These are phyloP conservation scores for Bucco capensis DNA, from an alignment of 2,113 vertebrate species.

Conservation along the genomic window DNA sequence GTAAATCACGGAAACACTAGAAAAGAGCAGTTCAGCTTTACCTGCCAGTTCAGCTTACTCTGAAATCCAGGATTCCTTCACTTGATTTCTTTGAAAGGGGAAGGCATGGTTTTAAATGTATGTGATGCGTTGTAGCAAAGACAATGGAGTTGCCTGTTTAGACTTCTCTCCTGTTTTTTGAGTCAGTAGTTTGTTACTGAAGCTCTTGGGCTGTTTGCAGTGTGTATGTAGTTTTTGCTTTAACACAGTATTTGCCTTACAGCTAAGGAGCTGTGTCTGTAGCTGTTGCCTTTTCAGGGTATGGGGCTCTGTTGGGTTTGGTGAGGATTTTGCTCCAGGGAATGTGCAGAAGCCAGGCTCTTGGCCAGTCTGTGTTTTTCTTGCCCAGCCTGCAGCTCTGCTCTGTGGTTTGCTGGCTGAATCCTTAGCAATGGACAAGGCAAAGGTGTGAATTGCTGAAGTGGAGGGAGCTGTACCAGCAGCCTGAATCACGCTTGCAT, in stretches of 20 bases:
- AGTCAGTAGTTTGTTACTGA: neutral
- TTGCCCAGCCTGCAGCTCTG: neutral
- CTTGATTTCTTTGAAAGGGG: neutral
- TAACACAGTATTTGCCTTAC: rapidly evolving
- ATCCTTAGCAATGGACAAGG: rapidly evolving
- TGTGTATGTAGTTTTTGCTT: neutral
- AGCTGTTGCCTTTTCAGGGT: neutral
- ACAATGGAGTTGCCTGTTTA: neutral
- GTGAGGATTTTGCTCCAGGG: neutral
- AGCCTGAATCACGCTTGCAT: neutral
- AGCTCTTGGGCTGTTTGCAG: neutral
- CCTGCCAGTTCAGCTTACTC: neutral
- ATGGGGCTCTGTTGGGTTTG: neutral
- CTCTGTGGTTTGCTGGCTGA: rapidly evolving
- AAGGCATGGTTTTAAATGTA: neutral
- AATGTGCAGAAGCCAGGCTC: neutral
- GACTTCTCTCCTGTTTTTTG: neutral
- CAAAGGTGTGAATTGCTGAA: neutral
- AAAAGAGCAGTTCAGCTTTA: neutral
- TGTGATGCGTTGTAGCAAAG: neutral
- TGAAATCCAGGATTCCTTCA: neutral
- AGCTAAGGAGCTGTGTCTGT: neutral
- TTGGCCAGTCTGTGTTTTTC: neutral
- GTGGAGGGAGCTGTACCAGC: neutral
- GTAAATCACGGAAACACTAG: neutral